Evolutionary conservation across 2,113 vertebrate species (phyloP), one percentile per base, ranked within the genome.

Genomic region (Limnothrissa miodon): DNA sequence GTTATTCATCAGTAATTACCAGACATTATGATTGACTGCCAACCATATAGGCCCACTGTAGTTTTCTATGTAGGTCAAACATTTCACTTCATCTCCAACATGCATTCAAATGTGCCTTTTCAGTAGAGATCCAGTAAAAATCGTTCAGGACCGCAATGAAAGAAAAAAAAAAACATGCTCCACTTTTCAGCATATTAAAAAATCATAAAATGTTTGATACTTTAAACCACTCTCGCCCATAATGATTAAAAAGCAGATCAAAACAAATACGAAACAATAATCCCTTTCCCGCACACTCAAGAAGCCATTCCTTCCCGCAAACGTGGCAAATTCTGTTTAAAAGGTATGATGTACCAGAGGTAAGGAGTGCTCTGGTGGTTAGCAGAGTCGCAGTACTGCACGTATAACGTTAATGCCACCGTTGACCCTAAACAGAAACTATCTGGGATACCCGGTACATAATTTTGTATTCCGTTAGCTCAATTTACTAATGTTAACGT

Each of bases 301-400:
- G 29, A 39, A 36, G 66, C 33, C 66, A 74, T 36, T 3, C 29
- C 29, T 74, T 36, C 66, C 66, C 66, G 66, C 66, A 74, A 74
- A 74, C 66, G 66, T 74, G 66, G 66, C 66, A 74, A 74, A 74
- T 74, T 56, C 33, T 17, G 66, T 74, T 74, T 74, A 74, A 74
- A 74, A 74, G 66, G 66, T 74, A 74, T 70, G 66, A 74, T 29
- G 66, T 74, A 29, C 29, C 13, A 36, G 36, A 74, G 66, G 66
- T 74, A 13, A 74, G 36, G 66, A n/a, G n/a, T n/a, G n/a, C n/a
- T 74, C 33, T 36, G 66, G 10, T 11, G 29, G 33, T 2, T 74
- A 29, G 66, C 4, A 33, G 29, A 29, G 66, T 36, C 36, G 66
- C 29, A 74, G 11, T 29, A 11, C 66, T 74, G 25, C 66, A 74